Percentiles rank a stretch among this genome's conserved stretches.
phyloP scores from a whole-genome alignment of 1,140 invertebrate species.

The Bombus confusus region DNA sequence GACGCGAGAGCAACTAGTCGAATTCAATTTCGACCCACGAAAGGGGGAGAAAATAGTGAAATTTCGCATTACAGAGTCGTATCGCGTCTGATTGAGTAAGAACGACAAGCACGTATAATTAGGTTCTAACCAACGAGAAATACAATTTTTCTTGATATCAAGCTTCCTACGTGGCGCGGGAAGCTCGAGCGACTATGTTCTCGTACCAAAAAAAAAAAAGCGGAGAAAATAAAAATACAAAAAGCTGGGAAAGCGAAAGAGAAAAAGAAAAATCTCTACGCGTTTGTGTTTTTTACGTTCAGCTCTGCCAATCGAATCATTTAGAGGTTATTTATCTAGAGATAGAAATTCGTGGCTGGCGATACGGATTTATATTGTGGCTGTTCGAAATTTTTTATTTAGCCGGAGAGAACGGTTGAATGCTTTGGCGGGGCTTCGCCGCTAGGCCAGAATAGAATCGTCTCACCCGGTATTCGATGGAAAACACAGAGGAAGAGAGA shows the following conservation, averaged over 20 bases:
- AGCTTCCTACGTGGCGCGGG: neutral
- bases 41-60: neutral
- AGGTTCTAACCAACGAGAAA: slow-evolving; percentile 4
- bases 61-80: slow-evolving; percentile 8
- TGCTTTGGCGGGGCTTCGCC: neutral
- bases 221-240: neutral
- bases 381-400: slow-evolving; percentile 27
- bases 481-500: neutral
- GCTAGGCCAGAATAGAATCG: neutral
- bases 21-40: slow-evolving; percentile 10
- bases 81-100: slow-evolving; percentile 19
- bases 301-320: neutral
- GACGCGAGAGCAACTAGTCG: slow-evolving; percentile 23
- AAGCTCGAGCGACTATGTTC: no score
- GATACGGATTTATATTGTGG: slow-evolving; percentile 11
- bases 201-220: neutral
- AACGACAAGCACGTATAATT: neutral
- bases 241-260: neutral
- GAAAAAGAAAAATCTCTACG: neutral
- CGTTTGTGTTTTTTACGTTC: neutral
- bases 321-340: neutral
- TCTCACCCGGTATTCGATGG: neutral
- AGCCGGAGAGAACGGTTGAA: neutral
- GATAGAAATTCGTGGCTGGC: neutral
- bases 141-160: slow-evolving; percentile 11